Conservation (phyloP, 2,888 invertebrate species). For the Drosophila nr. perissopoda region DNA sequence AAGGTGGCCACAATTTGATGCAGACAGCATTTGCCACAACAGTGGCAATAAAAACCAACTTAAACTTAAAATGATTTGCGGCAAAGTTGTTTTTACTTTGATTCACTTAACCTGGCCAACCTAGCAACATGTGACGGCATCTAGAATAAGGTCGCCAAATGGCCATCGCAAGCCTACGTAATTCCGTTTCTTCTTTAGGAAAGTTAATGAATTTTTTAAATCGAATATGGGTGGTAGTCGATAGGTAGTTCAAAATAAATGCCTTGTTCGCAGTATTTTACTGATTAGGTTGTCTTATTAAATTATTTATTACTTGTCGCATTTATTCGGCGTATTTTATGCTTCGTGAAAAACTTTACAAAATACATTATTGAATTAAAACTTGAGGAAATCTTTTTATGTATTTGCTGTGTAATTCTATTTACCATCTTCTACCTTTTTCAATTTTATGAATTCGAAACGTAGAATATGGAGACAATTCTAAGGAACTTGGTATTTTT, state of each 20-base stretch:
- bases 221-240: not conserved
- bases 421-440: not conserved
- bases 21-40: not conserved
- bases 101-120: conserved; percentile 41
- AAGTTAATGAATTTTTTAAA: not conserved
- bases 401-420: not conserved
- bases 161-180: not conserved
- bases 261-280: not conserved
- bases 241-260: not conserved
- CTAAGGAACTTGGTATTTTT: not conserved
- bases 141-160: not conserved
- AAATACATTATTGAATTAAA: not conserved
- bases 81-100: conserved; percentile 43
- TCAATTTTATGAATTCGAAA: not conserved
- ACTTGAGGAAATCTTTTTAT: not conserved
- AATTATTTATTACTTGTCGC: not conserved
- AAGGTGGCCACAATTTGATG: conserved; percentile 44
- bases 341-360: not conserved
- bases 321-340: not conserved
- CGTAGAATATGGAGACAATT: not conserved
- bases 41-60: conserved; percentile 51
- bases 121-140: conserved; percentile 8
- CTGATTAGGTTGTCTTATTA: not conserved
- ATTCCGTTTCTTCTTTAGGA: not conserved
- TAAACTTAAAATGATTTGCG: conserved; percentile 62